phyloP scores from a whole-genome alignment of 2,797 vertebrate species.

The Lutjanus campechanus region DNA sequence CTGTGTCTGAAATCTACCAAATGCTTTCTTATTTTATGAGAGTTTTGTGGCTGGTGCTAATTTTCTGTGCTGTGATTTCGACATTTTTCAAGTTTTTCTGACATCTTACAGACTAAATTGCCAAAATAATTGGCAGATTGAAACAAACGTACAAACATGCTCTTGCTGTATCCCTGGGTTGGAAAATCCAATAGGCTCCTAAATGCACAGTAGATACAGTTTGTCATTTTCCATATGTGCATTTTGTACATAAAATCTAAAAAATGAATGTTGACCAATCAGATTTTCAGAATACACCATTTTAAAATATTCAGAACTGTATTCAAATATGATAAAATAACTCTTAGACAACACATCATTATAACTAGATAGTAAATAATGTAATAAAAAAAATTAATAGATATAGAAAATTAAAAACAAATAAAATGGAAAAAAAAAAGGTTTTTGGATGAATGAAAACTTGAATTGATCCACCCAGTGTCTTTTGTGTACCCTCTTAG shows the following conservation, averaged over 20 bases:
- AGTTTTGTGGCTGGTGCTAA: too few species aligned
- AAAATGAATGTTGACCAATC: background rate
- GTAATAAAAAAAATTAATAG: background rate
- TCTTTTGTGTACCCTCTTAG: background rate
- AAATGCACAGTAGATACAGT: background rate
- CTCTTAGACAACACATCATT: background rate
- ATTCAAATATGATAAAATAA: background rate
- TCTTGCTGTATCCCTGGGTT: background rate
- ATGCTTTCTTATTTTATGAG: too few species aligned
- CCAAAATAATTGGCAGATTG: too few species aligned
- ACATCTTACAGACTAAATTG: background rate
- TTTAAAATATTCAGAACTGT: background rate
- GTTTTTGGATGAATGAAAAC: background rate
- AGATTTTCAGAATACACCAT: background rate
- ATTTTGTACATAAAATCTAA: background rate
- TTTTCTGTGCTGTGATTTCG: too few species aligned
- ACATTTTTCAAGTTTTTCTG: too few species aligned
- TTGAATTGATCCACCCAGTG: background rate
- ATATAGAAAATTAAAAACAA: background rate
- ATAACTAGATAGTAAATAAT: background rate
- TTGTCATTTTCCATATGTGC: background rate
- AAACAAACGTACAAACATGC: background rate
- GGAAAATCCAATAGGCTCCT: background rate
- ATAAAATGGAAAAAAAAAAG: background rate
- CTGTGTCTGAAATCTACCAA: too few species aligned